Percentiles rank a stretch among this genome's conserved stretches.
Conservation (phyloP, 2,797 vertebrate genomes). For the Toxotes lorentzi region DNA sequence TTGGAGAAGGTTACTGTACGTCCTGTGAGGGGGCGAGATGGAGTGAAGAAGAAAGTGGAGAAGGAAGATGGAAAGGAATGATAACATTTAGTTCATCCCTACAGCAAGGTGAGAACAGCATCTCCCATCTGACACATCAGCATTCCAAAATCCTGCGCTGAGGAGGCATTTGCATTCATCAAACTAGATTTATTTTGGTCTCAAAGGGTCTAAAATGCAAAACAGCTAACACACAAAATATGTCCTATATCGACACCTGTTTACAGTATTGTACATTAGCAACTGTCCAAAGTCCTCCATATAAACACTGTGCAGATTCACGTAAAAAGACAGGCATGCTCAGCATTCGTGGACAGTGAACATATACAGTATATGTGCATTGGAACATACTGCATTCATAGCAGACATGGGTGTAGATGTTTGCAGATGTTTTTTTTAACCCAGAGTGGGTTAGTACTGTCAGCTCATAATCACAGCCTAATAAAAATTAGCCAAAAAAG, state of each 20-base stretch:
- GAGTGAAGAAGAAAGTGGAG: conserved; percentile 21
- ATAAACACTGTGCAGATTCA: conserved; percentile 41
- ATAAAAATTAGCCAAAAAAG: conserved; percentile 7
- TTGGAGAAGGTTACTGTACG: conserved; percentile 9
- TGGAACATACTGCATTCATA: conserved; percentile 24
- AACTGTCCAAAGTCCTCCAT: conserved; percentile 15
- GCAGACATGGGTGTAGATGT: neutral
- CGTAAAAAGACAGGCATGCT: conserved; percentile 60
- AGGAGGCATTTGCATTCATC: conserved; percentile 56
- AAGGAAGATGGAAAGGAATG: conserved; percentile 16
- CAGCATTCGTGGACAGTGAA: conserved; percentile 27
- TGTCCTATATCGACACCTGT: conserved; percentile 24
- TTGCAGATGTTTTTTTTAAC: conserved; percentile 5
- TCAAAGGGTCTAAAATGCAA: conserved; percentile 51
- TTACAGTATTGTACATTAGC: conserved; percentile 37
- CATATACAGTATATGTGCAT: conserved; percentile 26
- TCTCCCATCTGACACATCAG: conserved; percentile 1
- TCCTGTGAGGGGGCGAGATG: neutral
- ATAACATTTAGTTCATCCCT: conserved; percentile 26
- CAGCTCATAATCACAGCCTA: conserved; percentile 31
- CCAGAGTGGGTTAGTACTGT: conserved; percentile 1
- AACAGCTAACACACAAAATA: conserved; percentile 61
- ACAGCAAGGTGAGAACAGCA: conserved; percentile 18
- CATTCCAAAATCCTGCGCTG: conserved; percentile 25
- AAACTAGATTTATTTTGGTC: conserved; percentile 79